Evolutionary conservation across 2,888 invertebrate genomes (phyloP).

Genomic region (Kryphioiulus occultus): DNA sequence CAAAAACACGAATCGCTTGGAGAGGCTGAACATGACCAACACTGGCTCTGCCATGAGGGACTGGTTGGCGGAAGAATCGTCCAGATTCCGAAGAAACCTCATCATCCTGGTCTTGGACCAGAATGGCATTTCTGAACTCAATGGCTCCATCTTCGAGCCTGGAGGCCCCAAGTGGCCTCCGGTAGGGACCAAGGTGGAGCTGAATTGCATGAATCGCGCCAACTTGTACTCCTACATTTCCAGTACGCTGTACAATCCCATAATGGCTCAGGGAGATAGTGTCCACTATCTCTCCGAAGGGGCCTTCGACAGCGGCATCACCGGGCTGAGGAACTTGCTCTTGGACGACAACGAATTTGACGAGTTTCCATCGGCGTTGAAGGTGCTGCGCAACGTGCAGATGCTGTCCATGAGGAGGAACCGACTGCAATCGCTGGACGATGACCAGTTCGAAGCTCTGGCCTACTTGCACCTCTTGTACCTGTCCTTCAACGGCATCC

Average conservation of each 20-base stretch:
- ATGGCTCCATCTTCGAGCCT: not conserved
- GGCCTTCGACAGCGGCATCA: not conserved
- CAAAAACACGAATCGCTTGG: not conserved
- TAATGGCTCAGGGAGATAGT: too few species aligned
- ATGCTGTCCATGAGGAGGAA: not conserved
- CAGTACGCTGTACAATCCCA: too few species aligned
- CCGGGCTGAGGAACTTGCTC: not conserved
- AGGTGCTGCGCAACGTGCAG: not conserved
- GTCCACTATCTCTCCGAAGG: too few species aligned
- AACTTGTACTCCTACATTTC: too few species aligned
- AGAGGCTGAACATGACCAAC: slow-evolving; percentile 3
- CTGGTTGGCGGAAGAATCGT: not conserved
- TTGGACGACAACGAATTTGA: not conserved
- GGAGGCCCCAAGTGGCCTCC: not conserved
- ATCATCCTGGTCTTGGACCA: not conserved
- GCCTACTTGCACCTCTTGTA: not conserved
- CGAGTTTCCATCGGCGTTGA: not conserved
- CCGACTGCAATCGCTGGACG: not conserved
- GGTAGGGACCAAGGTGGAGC: not conserved
- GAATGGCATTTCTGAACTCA: not conserved
- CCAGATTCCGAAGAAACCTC: not conserved
- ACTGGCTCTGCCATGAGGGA: not conserved
- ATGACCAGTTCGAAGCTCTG: not conserved
- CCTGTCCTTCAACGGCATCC: slow-evolving; percentile 27
- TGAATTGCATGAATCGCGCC: not conserved